Evolutionary conservation across 2,113 vertebrate genomes (phyloP).

Genomic region (Brachyhypopomus gauderio): DNA sequence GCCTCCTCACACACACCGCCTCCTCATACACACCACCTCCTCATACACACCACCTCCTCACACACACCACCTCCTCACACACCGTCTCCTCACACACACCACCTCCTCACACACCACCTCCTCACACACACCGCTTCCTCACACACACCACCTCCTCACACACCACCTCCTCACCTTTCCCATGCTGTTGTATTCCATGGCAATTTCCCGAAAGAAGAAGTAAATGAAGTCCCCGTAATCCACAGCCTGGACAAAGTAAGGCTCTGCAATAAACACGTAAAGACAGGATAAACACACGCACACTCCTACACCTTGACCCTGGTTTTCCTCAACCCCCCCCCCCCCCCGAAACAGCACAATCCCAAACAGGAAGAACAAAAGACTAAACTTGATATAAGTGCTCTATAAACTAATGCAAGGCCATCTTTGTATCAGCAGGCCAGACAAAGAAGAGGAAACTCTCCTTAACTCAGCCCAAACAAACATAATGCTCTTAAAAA

Average conservation of each 20-base stretch:
- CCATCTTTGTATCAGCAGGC: not conserved
- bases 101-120: too few species aligned
- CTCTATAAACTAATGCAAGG: slow-evolving; percentile 1
- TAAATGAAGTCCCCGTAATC: slow-evolving; percentile 96
- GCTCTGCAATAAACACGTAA: slow-evolving; percentile 77
- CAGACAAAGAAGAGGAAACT: not conserved
- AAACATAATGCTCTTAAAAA: slow-evolving; percentile 48
- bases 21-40: too few species aligned
- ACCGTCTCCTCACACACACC: slow-evolving; percentile 51
- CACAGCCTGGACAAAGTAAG: slow-evolving; percentile 95
- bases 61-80: too few species aligned
- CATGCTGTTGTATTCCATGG: slow-evolving; percentile 99
- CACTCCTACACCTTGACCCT: slow-evolving; percentile 1
- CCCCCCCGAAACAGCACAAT: not conserved
- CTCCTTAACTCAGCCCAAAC: not conserved
- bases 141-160: too few species aligned
- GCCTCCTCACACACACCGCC: not conserved
- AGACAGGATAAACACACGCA: slow-evolving; percentile 59
- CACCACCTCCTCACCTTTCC: slow-evolving; percentile 86
- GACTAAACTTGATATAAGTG: not conserved
- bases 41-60: too few species aligned
- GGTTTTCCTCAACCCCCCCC: not conserved
- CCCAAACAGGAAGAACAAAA: not conserved
- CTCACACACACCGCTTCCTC: slow-evolving; percentile 46
- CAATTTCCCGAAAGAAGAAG: slow-evolving; percentile 99